Base-by-base conservation (phyloP, 2,888 invertebrate species). In the Harpalus rufipes region DNA sequence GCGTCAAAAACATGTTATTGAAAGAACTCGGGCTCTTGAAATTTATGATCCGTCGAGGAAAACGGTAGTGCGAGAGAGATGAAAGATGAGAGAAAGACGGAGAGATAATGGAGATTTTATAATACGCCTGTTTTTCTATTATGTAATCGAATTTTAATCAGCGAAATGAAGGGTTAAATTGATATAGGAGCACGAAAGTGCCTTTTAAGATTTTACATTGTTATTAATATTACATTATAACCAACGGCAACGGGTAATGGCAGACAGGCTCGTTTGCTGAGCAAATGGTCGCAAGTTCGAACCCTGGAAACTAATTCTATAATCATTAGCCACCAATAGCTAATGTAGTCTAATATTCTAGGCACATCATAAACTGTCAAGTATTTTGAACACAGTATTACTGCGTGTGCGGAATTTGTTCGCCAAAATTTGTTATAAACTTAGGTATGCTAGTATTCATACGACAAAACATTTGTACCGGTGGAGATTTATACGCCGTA, bases 1-100 rank as follows among this genome's bases (percentile, higher is more conserved):
- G 84, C 78, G 65, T 84, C 84, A 84, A 84, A 84, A 84, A 84
- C 84, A 84, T 84, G 84, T 84, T 84, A 84, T 84, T 84, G 84
- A 84, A 84, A 76, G 65, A 72, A 84, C 78, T 63, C 25, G 39
- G 78, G 78, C 18, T 61, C 41, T 39, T 74, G 61, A 78, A 84
- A 84, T 84, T 84, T 84, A 84, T 84, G 84, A 84, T 78, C 78
- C 84, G 14, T 61, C 58, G 25, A 58, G 16, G 25, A 78, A 76
- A 18, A 56, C 78, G 78, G 51, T 39, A 14, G 41, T 7, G 44
- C 16, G 44, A 74, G 10, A 16, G 44, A 74, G 44, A 44, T 8
- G 51, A 12, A 10, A 44, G 8, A 44, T 12, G 8, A 2, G 6
- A 65, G 32, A 7, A 44, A 74, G n/a, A 56, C 16, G 65, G 68